Base-by-base conservation (phyloP, 1,140 invertebrate species). In the Drosophila parabipectinata region DNA sequence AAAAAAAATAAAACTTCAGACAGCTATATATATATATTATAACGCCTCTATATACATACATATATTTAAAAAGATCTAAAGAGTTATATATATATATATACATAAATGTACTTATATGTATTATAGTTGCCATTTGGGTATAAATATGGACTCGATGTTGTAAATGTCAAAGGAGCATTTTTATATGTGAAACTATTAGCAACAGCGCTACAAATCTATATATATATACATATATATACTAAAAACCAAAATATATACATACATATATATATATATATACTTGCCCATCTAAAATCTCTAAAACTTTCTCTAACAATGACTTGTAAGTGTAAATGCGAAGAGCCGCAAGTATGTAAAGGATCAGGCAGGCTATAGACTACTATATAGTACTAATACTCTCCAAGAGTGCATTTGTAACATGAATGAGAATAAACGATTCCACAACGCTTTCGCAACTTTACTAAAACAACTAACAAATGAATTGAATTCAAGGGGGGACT, bases 61-160 rank as follows among this genome's bases (percentile, higher is more conserved):
- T 53, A 60, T 67, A 59, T 34, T 63, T 54, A 58, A 45, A 44
- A 55, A 75, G 52, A 75, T 57, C 59, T 26, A 74, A 64, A 74
- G 59, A 74, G 51, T 75, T 75, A 75, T 74, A 64, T 72, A 74
- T 60, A 74, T 60, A 63, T 58, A 61, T 64, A 45, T 67, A 79
- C 47, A 72, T 60, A 63, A 52, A 73, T 51, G 67, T 64, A 74
- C 57, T 64, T 71, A 72, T 62, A 85, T 85, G 83, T 85, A 79
- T 79, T 84, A 85, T 85, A 84, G 75, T 72, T 79, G 60, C 78
- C 73, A 82, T 55, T 76, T 72, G 58, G 62, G 66, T 69, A 79
- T 81, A 72, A 66, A 66, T 66, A 18, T 59, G 34, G 34, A 75
- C 64, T 64, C 69, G 45, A 68, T 73, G 68, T 85, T 84, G 81